Base-by-base conservation (phyloP, 2,797 vertebrate species). In the Fistularia tabacaria region DNA sequence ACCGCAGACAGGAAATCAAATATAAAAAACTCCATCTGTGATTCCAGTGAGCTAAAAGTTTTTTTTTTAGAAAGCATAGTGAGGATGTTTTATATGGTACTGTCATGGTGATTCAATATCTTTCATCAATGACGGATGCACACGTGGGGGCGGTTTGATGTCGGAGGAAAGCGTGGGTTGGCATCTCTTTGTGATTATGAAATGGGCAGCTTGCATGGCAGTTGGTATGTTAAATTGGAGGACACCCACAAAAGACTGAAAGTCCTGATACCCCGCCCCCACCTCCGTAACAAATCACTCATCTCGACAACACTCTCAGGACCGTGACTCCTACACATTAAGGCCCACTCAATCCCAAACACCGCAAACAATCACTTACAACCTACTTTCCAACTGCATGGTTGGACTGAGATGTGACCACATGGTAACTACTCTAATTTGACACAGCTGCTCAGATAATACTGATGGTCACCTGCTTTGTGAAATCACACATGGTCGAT, bases 151-250 rank as follows among this genome's bases (percentile, higher is more conserved):
- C 5, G 36, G 66, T 72, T 69, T 76, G 66, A 77, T 73, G 67
- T 60, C 2, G 4, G 57, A 61, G 55, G 53, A 50, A 54, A 6
- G 61, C 5, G 61, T 56, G 63, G 74, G 68, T 45, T 59, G 63
- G 49, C 56, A 15, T 36, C 63, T 57, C 58, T 59, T 46, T 55
- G 68, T 15, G 25, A 76, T 73, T 65, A 64, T n/a, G 7, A 56
- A 78, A 62, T 61, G 62, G 66, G 66, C 59, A 53, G 75, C 64
- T 72, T 57, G 54, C 60, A 71, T 66, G 73, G 64, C 69, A 60
- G 59, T 66, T 54, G 49, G 52, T 79, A 66, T 59, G 64, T 25
- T 50, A 40, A 66, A 70, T 59, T 57, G 46, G 48, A 63, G 1
- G 7, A 64, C 46, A 7, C 67, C 55, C 25, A 25, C 25, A 25